These are phyloP conservation scores for Eupeodes luniger DNA, from an alignment of 2,888 invertebrate species.

Conservation along the genomic window DNA sequence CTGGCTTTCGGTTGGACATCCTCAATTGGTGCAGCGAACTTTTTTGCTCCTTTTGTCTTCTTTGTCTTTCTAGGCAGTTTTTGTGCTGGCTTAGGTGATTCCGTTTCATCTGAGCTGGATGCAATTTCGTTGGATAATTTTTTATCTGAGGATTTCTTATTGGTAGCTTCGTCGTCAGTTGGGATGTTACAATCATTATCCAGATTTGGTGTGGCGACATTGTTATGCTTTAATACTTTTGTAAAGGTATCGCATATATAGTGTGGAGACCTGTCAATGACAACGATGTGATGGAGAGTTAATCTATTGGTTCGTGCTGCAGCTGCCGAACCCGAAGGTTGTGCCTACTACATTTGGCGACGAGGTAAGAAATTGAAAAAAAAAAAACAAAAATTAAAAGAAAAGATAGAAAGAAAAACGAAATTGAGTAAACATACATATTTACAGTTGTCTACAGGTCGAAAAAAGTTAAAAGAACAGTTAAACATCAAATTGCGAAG, in stretches of 20 bases:
- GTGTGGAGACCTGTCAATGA: constrained; percentile 4
- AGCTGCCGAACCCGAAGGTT: not conserved
- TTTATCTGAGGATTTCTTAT: too few species aligned
- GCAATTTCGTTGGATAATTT: too few species aligned
- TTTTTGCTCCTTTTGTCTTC: too few species aligned
- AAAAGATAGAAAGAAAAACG: not conserved
- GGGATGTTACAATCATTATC: too few species aligned
- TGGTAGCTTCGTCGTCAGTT: too few species aligned
- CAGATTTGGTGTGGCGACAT: too few species aligned
- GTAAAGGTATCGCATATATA: not conserved
- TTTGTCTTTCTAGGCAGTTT: too few species aligned
- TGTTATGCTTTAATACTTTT: not conserved
- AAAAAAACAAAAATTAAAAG: not conserved
- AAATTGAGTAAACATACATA: not conserved
- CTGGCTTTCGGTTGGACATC: too few species aligned
- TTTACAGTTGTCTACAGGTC: constrained; percentile 4
- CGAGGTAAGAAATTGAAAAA: constrained; percentile 9
- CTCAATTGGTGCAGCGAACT: too few species aligned
- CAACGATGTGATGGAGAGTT: not conserved
- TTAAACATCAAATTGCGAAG: not conserved
- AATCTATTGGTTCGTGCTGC: not conserved
- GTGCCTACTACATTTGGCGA: constrained; percentile 28
- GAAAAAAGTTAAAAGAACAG: not conserved
- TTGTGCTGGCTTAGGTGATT: too few species aligned
- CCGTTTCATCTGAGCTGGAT: too few species aligned